These are phyloP conservation scores for Podiceps cristatus DNA, from an alignment of 2,113 vertebrate genomes.

Conservation along the genomic window DNA sequence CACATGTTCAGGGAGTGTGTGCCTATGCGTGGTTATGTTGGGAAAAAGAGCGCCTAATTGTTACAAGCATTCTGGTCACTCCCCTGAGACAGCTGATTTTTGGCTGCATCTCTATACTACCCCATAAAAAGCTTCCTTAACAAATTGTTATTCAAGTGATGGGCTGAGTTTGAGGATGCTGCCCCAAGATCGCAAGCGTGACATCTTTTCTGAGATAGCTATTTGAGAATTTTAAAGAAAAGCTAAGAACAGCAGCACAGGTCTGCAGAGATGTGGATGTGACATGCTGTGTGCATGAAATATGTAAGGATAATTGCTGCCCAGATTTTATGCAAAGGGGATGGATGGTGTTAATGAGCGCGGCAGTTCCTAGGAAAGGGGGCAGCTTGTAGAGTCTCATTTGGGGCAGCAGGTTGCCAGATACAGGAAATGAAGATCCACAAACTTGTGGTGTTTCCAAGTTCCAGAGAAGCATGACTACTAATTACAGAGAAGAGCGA, in stretches of 20 bases:
- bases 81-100: neutral
- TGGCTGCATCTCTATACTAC: neutral
- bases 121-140: neutral
- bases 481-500: neutral
- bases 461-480: neutral
- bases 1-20: neutral
- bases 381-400: neutral
- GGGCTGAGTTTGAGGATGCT: neutral
- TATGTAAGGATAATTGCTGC: neutral
- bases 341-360: neutral
- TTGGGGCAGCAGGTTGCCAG: neutral
- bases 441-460: rapidly evolving
- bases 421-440: neutral
- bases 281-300: neutral
- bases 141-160: neutral
- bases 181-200: rapidly evolving
- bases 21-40: neutral
- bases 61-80: neutral
- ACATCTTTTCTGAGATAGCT: neutral
- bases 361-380: neutral
- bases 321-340: neutral
- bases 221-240: neutral
- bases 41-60: neutral
- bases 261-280: neutral
- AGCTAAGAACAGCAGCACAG: neutral